Evolutionary conservation across 2,113 vertebrate genomes (phyloP).

Genomic region (Periophthalmus modestus): DNA sequence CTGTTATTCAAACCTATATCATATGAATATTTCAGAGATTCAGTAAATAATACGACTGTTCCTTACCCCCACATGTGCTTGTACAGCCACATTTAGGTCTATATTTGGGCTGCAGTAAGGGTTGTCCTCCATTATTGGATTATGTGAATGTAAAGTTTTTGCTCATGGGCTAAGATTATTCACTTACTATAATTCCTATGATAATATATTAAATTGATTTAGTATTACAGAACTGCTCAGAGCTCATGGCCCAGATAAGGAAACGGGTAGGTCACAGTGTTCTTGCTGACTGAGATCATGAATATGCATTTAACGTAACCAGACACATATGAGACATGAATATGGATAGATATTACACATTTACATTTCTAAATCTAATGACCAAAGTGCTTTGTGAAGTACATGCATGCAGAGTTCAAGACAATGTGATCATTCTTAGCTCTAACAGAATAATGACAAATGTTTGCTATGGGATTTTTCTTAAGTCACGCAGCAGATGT

Average conservation of each 20-base stretch:
- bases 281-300: slow-evolving; percentile 9
- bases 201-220: slow-evolving; percentile 13
- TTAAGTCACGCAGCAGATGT: slow-evolving; percentile 33
- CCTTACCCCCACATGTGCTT: neutral
- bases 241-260: neutral
- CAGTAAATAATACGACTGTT: neutral
- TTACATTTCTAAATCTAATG: slow-evolving; percentile 14
- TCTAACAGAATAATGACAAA: slow-evolving; percentile 19
- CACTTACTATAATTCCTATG: slow-evolving; percentile 15
- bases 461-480: slow-evolving; percentile 19
- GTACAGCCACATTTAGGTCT: neutral
- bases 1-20: neutral
- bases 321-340: slow-evolving; percentile 15
- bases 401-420: slow-evolving; percentile 10
- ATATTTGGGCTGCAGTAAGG: neutral
- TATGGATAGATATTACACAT: slow-evolving; percentile 6
- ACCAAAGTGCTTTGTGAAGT: slow-evolving; percentile 15
- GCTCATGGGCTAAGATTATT: slow-evolving; percentile 18
- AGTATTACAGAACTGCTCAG: neutral
- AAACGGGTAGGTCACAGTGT: slow-evolving; percentile 2
- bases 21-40: neutral
- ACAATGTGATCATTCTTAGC: slow-evolving; percentile 4
- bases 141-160: slow-evolving; percentile 6
- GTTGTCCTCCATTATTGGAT: neutral
- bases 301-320: slow-evolving; percentile 20